These are phyloP conservation scores for Drosophila hydei DNA, from an alignment of 1,140 invertebrate genomes.

Conservation along the genomic window DNA sequence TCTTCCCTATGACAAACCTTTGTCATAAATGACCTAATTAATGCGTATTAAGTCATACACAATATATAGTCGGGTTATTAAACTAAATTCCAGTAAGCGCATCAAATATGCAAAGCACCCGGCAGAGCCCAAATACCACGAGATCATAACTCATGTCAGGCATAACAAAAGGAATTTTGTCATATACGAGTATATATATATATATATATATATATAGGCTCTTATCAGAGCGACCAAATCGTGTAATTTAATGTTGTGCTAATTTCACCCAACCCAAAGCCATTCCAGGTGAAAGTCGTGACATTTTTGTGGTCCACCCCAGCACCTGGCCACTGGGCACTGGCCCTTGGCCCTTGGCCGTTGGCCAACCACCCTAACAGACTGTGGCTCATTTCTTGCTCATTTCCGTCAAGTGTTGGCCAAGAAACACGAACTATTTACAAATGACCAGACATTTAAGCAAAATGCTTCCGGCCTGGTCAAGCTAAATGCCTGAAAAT, in stretches of 20 bases:
- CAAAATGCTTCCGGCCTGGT: slow-evolving; percentile 76
- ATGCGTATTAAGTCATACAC: slow-evolving; percentile 37
- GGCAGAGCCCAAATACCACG: slow-evolving; percentile 34
- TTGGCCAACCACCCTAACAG: slow-evolving; percentile 4
- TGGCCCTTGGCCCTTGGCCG: too few relatives aligned
- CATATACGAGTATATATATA: background rate
- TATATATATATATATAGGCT: slow-evolving; percentile 13
- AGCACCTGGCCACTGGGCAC: too few relatives aligned
- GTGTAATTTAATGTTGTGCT: slow-evolving; percentile 83
- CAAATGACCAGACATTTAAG: slow-evolving; percentile 82
- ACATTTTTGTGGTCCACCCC: slow-evolving; percentile 61
- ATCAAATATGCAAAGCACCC: slow-evolving; percentile 63
- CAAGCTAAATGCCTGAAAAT: slow-evolving; percentile 74
- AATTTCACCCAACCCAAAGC: slow-evolving; percentile 56
- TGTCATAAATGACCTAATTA: slow-evolving; percentile 61
- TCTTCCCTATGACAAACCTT: background rate
- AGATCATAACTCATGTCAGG: slow-evolving; percentile 77
- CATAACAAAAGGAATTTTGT: slow-evolving; percentile 41
- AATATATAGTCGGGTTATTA: slow-evolving; percentile 49
- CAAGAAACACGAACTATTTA: slow-evolving; percentile 76
- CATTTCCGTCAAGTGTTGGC: slow-evolving; percentile 79
- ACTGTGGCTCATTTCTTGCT: slow-evolving; percentile 70
- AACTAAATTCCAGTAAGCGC: slow-evolving; percentile 40
- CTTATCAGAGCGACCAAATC: slow-evolving; percentile 73
- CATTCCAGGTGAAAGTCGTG: slow-evolving; percentile 69